Evolutionary conservation across 2,797 vertebrate genomes (phyloP).

Genomic region (Etheostoma perlongum): DNA sequence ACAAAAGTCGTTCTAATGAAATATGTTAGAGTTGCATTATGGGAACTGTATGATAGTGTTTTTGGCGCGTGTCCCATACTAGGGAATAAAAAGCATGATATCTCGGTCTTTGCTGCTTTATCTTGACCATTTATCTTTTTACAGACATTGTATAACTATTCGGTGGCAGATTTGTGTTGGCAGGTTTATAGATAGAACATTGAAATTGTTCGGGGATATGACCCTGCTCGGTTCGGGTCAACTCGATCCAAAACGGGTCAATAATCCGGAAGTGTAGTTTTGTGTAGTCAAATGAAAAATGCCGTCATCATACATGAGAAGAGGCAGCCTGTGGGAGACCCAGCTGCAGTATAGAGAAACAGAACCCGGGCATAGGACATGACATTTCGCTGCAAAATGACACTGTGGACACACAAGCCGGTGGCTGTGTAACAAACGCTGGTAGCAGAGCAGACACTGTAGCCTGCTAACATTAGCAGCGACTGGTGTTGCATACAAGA

Average conservation of each 20-base stretch:
- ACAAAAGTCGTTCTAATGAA: not conserved
- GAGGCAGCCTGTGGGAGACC: constrained; percentile 16
- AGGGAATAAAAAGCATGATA: not conserved
- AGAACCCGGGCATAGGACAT: not conserved
- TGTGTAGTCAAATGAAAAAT: constrained; percentile 44
- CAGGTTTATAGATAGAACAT: not conserved
- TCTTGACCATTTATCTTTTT: not conserved
- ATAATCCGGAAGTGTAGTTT: constrained; percentile 79
- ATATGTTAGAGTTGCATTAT: not conserved
- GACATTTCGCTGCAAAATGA: constrained; percentile 12
- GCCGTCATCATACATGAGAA: constrained; percentile 29
- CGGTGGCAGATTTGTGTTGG: not conserved
- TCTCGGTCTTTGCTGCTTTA: not conserved
- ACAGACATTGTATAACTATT: not conserved
- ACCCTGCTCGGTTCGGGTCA: constrained; percentile 7
- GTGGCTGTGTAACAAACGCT: constrained; percentile 1
- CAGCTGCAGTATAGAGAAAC: constrained; percentile 28
- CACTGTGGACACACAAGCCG: constrained; percentile 10
- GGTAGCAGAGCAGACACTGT: constrained; percentile 33
- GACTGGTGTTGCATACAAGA: not conserved
- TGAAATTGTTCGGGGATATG: not conserved
- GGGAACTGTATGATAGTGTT: not conserved
- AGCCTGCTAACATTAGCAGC: constrained; percentile 37
- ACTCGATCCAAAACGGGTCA: constrained; percentile 39
- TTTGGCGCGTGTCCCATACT: too few relatives aligned